Percentiles rank a stretch among this genome's conserved stretches.
Conservation (phyloP, 2,113 vertebrate genomes). For the Craseonycteris thonglongyai region DNA sequence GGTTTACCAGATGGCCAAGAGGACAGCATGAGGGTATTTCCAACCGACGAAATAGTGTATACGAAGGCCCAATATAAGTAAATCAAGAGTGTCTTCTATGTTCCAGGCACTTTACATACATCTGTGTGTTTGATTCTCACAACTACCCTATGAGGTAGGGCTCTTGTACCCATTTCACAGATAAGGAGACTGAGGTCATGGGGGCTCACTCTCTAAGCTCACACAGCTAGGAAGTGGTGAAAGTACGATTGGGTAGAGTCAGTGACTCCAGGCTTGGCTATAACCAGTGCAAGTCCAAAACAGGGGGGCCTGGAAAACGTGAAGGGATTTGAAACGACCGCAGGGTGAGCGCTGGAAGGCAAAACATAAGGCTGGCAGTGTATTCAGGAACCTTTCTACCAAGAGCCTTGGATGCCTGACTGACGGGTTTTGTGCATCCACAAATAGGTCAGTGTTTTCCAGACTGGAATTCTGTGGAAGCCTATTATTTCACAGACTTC, state of each 20-base stretch:
- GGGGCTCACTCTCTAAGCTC: not conserved
- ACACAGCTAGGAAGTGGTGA: not conserved
- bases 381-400: too few species aligned
- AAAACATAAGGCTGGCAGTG: too few species aligned
- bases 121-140: not conserved
- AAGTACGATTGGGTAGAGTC: not conserved
- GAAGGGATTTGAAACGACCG: not conserved
- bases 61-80: not conserved
- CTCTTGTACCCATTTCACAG: not conserved
- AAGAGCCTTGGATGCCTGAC: not conserved
- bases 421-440: not conserved
- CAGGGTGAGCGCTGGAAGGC: not conserved
- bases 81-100: not conserved
- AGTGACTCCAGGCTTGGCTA: not conserved
- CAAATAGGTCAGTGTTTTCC: not conserved
- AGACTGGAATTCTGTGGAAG: not conserved
- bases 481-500: too few species aligned
- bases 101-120: not conserved
- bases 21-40: accelerated
- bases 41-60: accelerated
- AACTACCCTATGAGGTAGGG: not conserved
- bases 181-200: not conserved
- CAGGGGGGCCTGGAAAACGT: not conserved
- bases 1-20: not conserved
- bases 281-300: not conserved